phyloP scores from a whole-genome alignment of 1,140 invertebrate genomes.

The Zelostemma sp. region DNA sequence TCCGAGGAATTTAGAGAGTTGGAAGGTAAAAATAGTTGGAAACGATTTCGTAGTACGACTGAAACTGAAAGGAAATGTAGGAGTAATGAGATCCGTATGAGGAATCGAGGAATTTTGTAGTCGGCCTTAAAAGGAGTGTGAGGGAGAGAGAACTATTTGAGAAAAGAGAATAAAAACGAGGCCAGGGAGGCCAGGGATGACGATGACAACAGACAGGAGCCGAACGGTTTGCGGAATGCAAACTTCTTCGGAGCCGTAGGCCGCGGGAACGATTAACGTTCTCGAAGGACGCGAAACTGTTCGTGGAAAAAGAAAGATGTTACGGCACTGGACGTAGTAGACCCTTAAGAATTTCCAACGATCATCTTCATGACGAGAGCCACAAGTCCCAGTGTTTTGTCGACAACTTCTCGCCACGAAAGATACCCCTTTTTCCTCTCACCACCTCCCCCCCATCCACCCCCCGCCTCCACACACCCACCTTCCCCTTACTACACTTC shows the following conservation, averaged over 20 bases:
- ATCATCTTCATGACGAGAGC: constrained; percentile 30
- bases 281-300: constrained; percentile 46
- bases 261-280: constrained; percentile 50
- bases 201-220: constrained; percentile 11
- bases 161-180: constrained; percentile 2
- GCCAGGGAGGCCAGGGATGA: constrained; percentile 25
- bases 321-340: constrained; percentile 30
- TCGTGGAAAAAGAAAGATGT: constrained; percentile 44
- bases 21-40: no score
- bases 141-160: constrained; percentile 11
- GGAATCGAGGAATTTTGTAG: background rate
- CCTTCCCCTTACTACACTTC: constrained; percentile 7
- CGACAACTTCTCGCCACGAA: constrained; percentile 12
- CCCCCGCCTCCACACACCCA: no score
- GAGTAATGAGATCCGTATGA: constrained; percentile 4
- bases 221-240: constrained; percentile 44
- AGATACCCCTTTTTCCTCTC: constrained; percentile 16
- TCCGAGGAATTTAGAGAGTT: no score
- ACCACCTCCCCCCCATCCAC: no score
- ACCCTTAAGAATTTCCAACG: constrained; percentile 35
- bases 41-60: background rate
- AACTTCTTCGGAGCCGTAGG: constrained; percentile 32
- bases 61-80: background rate
- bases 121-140: background rate
- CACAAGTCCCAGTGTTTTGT: constrained; percentile 16